These are phyloP conservation scores for Nemopilema nomurai DNA, from an alignment of 30 jellyfish, hydroid and myxozoan species.

Conservation along the genomic window DNA sequence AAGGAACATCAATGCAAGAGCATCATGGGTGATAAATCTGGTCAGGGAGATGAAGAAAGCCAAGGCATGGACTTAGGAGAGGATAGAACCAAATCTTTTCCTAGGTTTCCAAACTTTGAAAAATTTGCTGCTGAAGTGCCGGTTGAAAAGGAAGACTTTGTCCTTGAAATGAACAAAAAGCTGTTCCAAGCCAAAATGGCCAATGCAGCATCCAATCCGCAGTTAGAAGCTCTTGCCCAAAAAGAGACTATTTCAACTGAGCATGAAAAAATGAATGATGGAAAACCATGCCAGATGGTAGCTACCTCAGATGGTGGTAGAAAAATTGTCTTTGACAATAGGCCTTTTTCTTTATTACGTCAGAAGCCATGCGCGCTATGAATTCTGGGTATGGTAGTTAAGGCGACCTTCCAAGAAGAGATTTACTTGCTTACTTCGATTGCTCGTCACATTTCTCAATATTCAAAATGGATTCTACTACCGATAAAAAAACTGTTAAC, in stretches of 20 bases:
- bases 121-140: slow-evolving; percentile 22
- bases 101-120: slow-evolving; percentile 16
- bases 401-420: neutral
- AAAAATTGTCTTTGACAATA: too few species aligned
- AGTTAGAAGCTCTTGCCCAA: slow-evolving; percentile 32
- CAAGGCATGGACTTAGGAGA: neutral
- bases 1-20: too few species aligned
- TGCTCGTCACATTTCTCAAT: neutral
- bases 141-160: neutral
- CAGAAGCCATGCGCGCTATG: neutral
- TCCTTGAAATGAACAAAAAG: slow-evolving; percentile 20
- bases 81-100: neutral
- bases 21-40: too few species aligned
- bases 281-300: slow-evolving; percentile 12
- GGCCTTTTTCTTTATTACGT: neutral
- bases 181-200: slow-evolving; percentile 21
- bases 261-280: slow-evolving; percentile 11
- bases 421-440: neutral
- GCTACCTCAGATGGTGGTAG: too few species aligned
- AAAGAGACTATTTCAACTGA: slow-evolving; percentile 25
- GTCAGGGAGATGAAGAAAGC: neutral
- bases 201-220: slow-evolving; percentile 21
- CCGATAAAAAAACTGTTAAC: neutral
- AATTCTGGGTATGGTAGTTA: neutral
- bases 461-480: neutral